Evolutionary conservation across 30 jellyfish, hydroid and myxozoan genomes (phyloP).

Genomic region (Sanderia malayensis): DNA sequence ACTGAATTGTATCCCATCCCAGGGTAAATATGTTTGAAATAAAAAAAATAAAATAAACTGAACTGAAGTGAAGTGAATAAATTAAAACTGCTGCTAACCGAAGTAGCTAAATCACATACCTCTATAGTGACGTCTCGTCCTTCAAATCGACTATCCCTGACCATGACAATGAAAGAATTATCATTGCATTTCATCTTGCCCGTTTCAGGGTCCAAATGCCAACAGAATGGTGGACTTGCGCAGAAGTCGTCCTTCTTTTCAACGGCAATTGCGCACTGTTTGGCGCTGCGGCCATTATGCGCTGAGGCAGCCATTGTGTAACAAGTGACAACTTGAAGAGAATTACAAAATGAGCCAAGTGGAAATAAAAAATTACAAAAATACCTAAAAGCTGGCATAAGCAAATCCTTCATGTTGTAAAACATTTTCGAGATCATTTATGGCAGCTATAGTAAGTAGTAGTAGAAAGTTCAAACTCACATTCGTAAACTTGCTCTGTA

Average conservation of each 20-base stretch:
- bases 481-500: no score
- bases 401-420: no score
- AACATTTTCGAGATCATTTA: no score
- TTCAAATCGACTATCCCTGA: conserved; percentile 64
- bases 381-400: no score
- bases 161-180: conserved; percentile 73
- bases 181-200: conserved; percentile 66
- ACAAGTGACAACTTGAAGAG: background rate
- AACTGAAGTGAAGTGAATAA: no score
- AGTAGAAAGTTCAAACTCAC: no score
- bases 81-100: no score
- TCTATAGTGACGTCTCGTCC: conserved; percentile 74
- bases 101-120: conserved; percentile 55
- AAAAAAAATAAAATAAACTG: background rate
- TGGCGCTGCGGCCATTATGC: conserved; percentile 8
- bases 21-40: no score
- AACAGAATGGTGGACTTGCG: conserved; percentile 81
- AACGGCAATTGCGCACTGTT: conserved; percentile 65
- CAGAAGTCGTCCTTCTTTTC: conserved; percentile 70
- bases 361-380: background rate
- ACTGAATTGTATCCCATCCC: no score
- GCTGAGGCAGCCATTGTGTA: conserved; percentile 18
- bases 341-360: no score
- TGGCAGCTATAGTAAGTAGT: no score
- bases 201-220: conserved; percentile 54